A percentile compares a stretch with the other conserved stretches of the same genome.
Evolutionary conservation across 2,113 vertebrate genomes (phyloP).

Genomic region (Xyrauchen texanus): DNA sequence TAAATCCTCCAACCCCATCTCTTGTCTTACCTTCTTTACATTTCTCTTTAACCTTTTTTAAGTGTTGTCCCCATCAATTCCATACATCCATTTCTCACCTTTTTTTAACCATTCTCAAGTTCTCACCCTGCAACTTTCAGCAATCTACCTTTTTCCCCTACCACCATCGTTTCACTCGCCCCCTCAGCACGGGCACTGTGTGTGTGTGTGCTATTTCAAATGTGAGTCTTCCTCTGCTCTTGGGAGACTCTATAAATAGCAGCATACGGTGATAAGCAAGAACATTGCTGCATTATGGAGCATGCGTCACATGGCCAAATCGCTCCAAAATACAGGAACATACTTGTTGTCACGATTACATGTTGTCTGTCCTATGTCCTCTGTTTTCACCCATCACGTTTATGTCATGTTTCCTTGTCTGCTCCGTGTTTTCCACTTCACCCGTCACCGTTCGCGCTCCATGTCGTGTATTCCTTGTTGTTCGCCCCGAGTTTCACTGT

Average conservation of each 20-base stretch:
- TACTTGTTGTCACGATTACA: too few species aligned
- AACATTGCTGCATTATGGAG: constrained; percentile 31
- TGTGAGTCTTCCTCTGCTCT: constrained; percentile 25
- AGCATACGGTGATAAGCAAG: not conserved
- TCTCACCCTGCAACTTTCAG: constrained; percentile 3
- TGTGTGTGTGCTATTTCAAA: constrained; percentile 12
- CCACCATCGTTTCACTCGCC: not conserved
- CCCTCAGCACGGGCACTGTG: not conserved
- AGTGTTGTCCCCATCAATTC: constrained; percentile 59
- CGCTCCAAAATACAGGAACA: not conserved
- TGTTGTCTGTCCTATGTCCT: too few species aligned
- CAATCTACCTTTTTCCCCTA: not conserved
- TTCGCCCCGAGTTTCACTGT: too few species aligned
- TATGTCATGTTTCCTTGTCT: too few species aligned
- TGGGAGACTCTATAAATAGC: constrained; percentile 42
- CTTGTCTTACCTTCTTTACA: not conserved
- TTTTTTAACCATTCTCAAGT: constrained; percentile 22
- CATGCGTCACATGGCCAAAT: not conserved
- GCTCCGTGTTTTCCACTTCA: too few species aligned
- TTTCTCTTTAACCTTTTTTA: not conserved
- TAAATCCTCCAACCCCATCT: not conserved
- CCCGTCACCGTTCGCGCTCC: too few species aligned
- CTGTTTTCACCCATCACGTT: too few species aligned
- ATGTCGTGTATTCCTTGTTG: too few species aligned
- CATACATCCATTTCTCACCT: constrained; percentile 50